These are phyloP conservation scores for Gallinago media DNA, from an alignment of 2,113 vertebrate genomes.

Conservation along the genomic window DNA sequence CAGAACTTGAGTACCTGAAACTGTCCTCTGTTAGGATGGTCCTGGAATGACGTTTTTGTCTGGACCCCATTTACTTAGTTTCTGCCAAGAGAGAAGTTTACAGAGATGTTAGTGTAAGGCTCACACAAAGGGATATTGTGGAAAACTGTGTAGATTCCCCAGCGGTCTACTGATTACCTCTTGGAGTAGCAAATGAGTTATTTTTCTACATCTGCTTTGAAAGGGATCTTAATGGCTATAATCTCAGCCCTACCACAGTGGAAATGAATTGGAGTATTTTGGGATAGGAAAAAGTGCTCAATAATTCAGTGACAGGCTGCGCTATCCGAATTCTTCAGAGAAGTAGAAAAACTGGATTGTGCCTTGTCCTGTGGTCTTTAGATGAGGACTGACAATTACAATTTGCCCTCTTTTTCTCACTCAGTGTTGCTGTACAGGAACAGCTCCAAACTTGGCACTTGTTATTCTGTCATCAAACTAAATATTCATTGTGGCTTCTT, in stretches of 20 bases:
- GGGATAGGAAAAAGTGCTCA: not conserved
- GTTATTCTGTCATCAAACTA: conserved; percentile 10
- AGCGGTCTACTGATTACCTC: not conserved
- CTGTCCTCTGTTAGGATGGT: not conserved
- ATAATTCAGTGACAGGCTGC: not conserved
- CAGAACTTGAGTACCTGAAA: not conserved
- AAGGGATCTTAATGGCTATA: not conserved
- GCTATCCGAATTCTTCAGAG: not conserved
- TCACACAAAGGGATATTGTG: not conserved
- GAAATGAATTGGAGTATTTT: not conserved
- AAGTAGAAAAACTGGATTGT: not conserved
- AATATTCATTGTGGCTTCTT: conserved; percentile 24
- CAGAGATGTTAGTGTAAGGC: not conserved
- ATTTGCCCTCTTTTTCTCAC: not conserved
- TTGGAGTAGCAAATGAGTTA: not conserved
- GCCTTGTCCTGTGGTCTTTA: not conserved
- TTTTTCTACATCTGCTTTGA: not conserved
- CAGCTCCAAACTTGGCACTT: not conserved
- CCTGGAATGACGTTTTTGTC: not conserved
- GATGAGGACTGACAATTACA: not conserved
- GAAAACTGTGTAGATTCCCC: not conserved
- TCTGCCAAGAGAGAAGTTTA: not conserved
- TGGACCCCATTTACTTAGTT: not conserved
- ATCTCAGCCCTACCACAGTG: not conserved
- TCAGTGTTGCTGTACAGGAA: not conserved